Base-by-base conservation (phyloP, 2,888 invertebrate species). In the Acleris holmiana region DNA sequence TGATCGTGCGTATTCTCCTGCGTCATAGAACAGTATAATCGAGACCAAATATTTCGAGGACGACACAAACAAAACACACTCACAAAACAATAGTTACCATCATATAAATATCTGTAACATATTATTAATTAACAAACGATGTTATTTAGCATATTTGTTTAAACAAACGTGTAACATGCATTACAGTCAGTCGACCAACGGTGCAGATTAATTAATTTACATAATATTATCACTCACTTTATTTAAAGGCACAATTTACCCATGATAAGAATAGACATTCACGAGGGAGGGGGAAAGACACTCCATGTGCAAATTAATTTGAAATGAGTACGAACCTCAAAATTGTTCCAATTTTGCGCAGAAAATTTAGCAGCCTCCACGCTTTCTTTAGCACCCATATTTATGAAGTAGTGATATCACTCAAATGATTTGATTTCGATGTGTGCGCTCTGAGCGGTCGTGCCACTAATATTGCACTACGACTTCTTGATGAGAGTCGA, bases 361-460 rank as follows among this genome's bases (percentile, higher is more conserved):
- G 95, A 95, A 93, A 95, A 94, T 94, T 96, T 96, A 86, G 95
- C 95, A 84, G 95, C 95, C 89, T 96, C 96, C 88, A 96, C 96
- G 94, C 96, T 96, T 89, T 95, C 95, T 94, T 96, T 96, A 89
- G 96, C 96, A 92, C 96, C 96, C 96, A 96, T 96, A 87, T 92
- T 93, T 90, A 89, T 82, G 85, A 83, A 87, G 80, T 85, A 79
- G 87, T 87, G 86, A 86, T 82, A 86, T 88, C 91, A 90, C 91
- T 91, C 84, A 80, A 85, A 89, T 89, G 89, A 85, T 83, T 85
- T 84, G 80, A 80, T 86, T 82, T 86, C 85, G 82, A 90, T 90
- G 88, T 83, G 86, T 85, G 87, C 86, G 88, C 83, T 88, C 83
- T 87, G 88, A 89, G 81, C 83, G 76, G 68, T 75, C 82, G 89